phyloP scores from a whole-genome alignment of 2,888 invertebrate genomes.

The Sphaerophoria rueppellii region DNA sequence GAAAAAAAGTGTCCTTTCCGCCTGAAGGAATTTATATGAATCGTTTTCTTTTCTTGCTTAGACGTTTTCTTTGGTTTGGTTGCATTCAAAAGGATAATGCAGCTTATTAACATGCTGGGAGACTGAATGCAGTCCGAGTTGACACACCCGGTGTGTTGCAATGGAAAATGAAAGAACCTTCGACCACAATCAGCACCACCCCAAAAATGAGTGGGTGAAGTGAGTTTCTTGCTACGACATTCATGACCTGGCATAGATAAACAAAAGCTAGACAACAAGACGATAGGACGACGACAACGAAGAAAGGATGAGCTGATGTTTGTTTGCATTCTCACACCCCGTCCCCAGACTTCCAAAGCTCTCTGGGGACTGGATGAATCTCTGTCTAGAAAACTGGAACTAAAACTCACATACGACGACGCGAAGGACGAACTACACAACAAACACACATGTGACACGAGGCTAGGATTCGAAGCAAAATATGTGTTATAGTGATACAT shows the following conservation, averaged over 20 bases:
- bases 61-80: background rate
- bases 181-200: conserved; percentile 12
- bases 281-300: background rate
- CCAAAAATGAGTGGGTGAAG: background rate
- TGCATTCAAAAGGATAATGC: conserved; percentile 54
- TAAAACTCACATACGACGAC: conserved; percentile 39
- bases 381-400: conserved; percentile 29
- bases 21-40: conserved; percentile 22
- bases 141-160: conserved; percentile 38
- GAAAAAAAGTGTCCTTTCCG: conserved; percentile 47
- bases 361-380: background rate
- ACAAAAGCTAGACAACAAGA: conserved; percentile 60
- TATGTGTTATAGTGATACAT: conserved; percentile 12
- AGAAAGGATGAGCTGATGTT: conserved; percentile 56
- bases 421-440: background rate
- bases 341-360: background rate
- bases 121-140: conserved; percentile 43
- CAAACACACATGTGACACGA: conserved; percentile 29
- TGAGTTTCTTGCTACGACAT: conserved; percentile 37
- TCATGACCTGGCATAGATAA: conserved; percentile 57
- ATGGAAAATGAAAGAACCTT: conserved; percentile 52
- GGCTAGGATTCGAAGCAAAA: conserved; percentile 8
- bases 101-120: conserved; percentile 67
- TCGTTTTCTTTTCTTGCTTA: conserved; percentile 28
- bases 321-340: conserved; percentile 53